phyloP scores from a whole-genome alignment of 2,888 invertebrate genomes.

The Dryadula phaetusa region DNA sequence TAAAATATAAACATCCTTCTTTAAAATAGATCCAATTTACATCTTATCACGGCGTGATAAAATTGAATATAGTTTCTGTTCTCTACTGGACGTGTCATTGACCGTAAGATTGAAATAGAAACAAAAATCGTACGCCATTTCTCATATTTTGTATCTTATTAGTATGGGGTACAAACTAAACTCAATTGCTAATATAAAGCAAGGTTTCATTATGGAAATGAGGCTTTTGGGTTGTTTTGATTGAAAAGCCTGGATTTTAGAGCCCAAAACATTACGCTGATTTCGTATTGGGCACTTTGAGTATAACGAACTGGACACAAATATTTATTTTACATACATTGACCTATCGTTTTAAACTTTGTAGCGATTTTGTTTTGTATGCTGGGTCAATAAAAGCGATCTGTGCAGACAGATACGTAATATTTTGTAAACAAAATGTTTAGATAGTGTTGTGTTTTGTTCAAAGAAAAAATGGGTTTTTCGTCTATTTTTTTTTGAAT shows the following conservation, averaged over 20 bases:
- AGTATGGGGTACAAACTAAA: background rate
- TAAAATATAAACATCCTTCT: slow-evolving; percentile 20
- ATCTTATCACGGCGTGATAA: slow-evolving; percentile 19
- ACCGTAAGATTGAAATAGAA: slow-evolving; percentile 40
- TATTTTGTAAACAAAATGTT: slow-evolving; percentile 3
- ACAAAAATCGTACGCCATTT: slow-evolving; percentile 20
- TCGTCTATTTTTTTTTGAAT: background rate
- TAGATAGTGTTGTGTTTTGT: background rate
- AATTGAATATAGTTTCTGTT: slow-evolving; percentile 15
- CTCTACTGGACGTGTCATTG: slow-evolving; percentile 34
- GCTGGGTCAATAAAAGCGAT: slow-evolving; percentile 21
- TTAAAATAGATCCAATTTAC: slow-evolving; percentile 8
- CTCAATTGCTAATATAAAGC: background rate
- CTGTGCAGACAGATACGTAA: background rate
- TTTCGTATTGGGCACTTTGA: background rate
- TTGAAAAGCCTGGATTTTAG: background rate
- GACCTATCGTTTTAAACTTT: slow-evolving; percentile 9
- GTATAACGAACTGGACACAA: background rate
- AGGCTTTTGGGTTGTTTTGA: background rate
- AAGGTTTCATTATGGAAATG: background rate
- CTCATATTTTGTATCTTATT: slow-evolving; percentile 15
- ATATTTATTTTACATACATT: slow-evolving; percentile 16
- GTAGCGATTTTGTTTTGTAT: slow-evolving; percentile 18
- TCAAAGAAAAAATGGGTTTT: background rate
- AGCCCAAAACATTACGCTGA: background rate